A percentile compares a stretch with the other conserved stretches of the same genome.
These are phyloP conservation scores for Saguinus imperator DNA, from an alignment of 2,113 vertebrate genomes.

Conservation along the genomic window DNA sequence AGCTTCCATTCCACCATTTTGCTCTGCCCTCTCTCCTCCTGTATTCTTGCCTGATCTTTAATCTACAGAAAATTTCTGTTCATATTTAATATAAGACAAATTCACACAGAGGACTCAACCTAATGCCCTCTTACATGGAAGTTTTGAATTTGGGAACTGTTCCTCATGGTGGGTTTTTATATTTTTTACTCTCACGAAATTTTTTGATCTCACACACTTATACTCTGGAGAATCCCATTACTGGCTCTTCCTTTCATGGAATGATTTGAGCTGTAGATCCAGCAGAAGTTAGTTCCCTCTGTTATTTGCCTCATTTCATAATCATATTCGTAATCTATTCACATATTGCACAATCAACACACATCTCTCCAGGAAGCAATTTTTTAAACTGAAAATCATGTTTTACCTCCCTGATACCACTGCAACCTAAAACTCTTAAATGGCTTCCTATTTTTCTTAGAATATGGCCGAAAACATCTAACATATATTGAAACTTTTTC, in stretches of 20 bases:
- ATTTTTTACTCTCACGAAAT: neutral
- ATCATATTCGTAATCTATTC: neutral
- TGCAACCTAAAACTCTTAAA: neutral
- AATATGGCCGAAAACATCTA: neutral
- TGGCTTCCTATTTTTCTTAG: neutral
- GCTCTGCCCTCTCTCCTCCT: neutral
- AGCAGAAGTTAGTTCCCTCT: neutral
- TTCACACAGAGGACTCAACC: neutral
- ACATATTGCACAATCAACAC: neutral
- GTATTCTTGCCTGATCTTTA: neutral
- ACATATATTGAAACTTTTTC: neutral
- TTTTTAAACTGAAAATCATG: neutral
- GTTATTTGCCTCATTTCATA: neutral
- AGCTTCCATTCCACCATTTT: too few relatives aligned
- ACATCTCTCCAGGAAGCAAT: neutral
- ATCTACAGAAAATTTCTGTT: neutral
- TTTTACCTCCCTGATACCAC: neutral
- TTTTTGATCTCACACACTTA: neutral
- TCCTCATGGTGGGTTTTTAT: neutral
- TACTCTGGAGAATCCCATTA: neutral
- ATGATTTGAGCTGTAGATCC: neutral
- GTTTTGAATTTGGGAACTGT: neutral
- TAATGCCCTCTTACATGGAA: neutral
- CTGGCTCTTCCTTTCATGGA: neutral
- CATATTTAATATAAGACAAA: neutral